phyloP scores from a whole-genome alignment of 2,888 invertebrate genomes.

The Drosophila colorata region DNA sequence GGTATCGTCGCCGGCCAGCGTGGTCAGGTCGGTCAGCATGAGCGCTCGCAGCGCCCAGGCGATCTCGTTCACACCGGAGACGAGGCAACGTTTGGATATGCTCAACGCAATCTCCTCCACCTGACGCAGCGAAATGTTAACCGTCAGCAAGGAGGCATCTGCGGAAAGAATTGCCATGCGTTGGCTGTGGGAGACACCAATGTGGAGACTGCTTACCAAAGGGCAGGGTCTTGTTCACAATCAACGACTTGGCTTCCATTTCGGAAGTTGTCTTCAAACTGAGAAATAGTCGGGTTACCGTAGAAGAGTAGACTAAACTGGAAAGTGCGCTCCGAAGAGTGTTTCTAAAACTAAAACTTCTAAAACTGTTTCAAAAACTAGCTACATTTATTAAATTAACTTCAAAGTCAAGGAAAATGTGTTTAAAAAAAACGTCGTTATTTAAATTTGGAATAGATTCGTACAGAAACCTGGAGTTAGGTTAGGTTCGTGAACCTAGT shows the following conservation, averaged over 20 bases:
- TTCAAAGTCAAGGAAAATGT: constrained; percentile 1
- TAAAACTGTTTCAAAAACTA: neutral
- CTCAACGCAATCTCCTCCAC: constrained; percentile 87
- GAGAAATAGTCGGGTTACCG: too few species aligned
- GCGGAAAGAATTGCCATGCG: neutral
- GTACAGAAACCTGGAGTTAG: too few species aligned
- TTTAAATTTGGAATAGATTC: too few species aligned
- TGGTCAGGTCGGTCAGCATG: constrained; percentile 96
- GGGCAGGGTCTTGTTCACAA: constrained; percentile 76
- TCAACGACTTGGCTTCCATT: constrained; percentile 53
- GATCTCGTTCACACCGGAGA: constrained; percentile 86
- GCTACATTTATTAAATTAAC: neutral
- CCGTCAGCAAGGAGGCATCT: constrained; percentile 79
- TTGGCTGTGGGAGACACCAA: neutral
- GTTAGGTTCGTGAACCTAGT: too few species aligned
- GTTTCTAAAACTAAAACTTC: neutral
- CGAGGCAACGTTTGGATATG: constrained; percentile 83
- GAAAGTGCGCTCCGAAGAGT: neutral
- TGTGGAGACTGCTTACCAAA: constrained; percentile 70
- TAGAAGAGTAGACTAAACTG: neutral
- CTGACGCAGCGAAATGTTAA: constrained; percentile 87
- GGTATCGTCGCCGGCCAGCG: constrained; percentile 94
- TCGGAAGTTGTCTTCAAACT: neutral
- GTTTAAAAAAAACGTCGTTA: too few species aligned
- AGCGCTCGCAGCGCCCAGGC: constrained; percentile 94